phyloP scores from a whole-genome alignment of 2,888 invertebrate genomes.

The Mesoligia furuncula region DNA sequence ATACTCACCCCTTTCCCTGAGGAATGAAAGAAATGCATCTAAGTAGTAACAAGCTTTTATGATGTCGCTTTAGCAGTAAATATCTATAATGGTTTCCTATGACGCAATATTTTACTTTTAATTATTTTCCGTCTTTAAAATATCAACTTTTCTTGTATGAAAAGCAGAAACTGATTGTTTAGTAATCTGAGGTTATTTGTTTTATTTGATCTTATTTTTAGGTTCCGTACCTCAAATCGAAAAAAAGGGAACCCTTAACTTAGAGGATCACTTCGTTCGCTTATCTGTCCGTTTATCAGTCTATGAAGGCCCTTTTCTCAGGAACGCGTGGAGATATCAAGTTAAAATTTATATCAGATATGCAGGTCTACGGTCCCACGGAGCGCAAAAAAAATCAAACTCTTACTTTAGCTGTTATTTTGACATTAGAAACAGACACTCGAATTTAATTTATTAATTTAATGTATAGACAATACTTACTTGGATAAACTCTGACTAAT shows the following conservation, averaged over 20 bases:
- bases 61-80: conserved; percentile 13
- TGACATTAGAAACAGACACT: no score
- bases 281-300: no score
- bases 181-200: not conserved
- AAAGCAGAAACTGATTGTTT: not conserved
- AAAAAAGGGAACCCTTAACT: no score
- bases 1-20: not conserved
- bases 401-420: no score
- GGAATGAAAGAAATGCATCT: conserved; percentile 17
- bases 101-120: not conserved
- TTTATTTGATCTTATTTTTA: not conserved
- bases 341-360: no score
- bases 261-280: no score
- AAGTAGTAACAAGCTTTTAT: conserved; percentile 5
- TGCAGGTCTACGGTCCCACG: no score
- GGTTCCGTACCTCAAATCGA: no score
- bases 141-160: not conserved
- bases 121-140: not conserved
- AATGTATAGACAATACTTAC: not conserved
- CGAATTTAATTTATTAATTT: no score
- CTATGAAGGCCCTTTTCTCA: no score
- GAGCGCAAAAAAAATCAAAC: no score
- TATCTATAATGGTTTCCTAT: conserved; percentile 21
- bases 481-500: not conserved
- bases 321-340: no score